Conservation (phyloP, 2,113 vertebrate species). For the Oxygymnocypris stewartii region DNA sequence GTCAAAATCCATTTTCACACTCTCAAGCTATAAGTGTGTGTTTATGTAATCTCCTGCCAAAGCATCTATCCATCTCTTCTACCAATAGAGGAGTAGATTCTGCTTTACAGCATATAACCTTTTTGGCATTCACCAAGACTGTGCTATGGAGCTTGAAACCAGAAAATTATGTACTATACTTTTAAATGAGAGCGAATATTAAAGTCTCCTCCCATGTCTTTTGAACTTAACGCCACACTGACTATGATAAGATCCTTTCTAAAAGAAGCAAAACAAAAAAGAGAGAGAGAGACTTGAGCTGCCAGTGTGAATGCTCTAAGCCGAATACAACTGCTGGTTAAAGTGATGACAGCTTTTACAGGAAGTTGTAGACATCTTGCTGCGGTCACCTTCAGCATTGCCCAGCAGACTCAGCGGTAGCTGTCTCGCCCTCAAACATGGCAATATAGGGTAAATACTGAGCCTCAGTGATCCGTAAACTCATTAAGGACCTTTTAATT, state of each 20-base stretch:
- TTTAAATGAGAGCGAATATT: neutral
- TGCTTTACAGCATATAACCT: conserved; percentile 5
- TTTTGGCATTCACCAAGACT: neutral
- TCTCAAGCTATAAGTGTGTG: neutral
- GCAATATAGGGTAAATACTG: conserved; percentile 52
- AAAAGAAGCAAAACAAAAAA: neutral
- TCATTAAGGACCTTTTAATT: conserved; percentile 58
- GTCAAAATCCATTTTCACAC: conserved; percentile 37
- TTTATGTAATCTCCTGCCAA: conserved; percentile 30
- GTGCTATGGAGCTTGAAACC: neutral
- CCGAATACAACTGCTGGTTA: conserved; percentile 52
- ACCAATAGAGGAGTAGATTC: neutral
- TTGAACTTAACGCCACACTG: neutral
- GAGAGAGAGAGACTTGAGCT: neutral
- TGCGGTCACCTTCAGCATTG: conserved; percentile 54
- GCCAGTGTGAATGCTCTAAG: conserved; percentile 32
- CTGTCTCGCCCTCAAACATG: conserved; percentile 41
- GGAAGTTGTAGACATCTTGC: conserved; percentile 54
- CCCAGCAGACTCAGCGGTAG: conserved; percentile 44
- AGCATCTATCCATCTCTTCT: conserved; percentile 15
- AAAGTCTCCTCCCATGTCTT: conserved; percentile 11
- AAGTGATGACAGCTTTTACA: conserved; percentile 57
- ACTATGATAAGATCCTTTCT: neutral
- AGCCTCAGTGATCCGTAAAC: conserved; percentile 56
- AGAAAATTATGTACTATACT: neutral